Evolutionary conservation across 2,888 invertebrate genomes (phyloP), one percentile per base, ranked within the genome.

Genomic region (Papilio demoleus): DNA sequence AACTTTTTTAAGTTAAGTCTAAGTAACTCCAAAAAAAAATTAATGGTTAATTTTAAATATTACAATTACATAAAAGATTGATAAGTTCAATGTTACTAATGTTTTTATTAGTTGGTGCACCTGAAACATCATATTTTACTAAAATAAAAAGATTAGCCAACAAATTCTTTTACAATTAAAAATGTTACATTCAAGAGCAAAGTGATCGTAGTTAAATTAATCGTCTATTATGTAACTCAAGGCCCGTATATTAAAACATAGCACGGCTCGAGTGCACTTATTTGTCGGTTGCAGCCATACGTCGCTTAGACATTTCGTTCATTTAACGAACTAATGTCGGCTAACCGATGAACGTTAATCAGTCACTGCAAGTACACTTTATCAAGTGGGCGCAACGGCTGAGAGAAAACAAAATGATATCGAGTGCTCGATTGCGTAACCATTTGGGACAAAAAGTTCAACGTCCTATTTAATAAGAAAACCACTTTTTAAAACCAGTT

Each of bases 401-500:
- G 73, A 83, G 84, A 82, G 86, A 87, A 84, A 86, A 84, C 80
- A 84, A 85, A 85, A 84, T 84, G 82, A 80, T 83, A 81, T 80
- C 80, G 76, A 79, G 78, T 74, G 77, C 78, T 74, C 72, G 75
- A 84, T 89, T 89, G 80, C 81, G 79, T 85, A 88, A 90, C 77
- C 70, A 77, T 81, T 82, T 82, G 82, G 78, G 81, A 81, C 81
- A 85, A 86, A 85, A 87, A 88, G 90, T 88, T 90, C 89, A 90
- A 87, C 83, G 88, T 81, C 85, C 89, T 86, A 87, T 88, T 85
- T 88, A 80, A 84, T 82, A 84, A 79, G 83, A 85, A 86, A 88
- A 87, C 88, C 84, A 85, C 87, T 87, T 88, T 87, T 88, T 78
- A 85, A 86, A 88, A 89, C 88, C 85, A 79, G 88, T 88, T 88